Base-by-base conservation (phyloP, 2,888 invertebrate species). In the Galeopsomyia nigrocyanea region DNA sequence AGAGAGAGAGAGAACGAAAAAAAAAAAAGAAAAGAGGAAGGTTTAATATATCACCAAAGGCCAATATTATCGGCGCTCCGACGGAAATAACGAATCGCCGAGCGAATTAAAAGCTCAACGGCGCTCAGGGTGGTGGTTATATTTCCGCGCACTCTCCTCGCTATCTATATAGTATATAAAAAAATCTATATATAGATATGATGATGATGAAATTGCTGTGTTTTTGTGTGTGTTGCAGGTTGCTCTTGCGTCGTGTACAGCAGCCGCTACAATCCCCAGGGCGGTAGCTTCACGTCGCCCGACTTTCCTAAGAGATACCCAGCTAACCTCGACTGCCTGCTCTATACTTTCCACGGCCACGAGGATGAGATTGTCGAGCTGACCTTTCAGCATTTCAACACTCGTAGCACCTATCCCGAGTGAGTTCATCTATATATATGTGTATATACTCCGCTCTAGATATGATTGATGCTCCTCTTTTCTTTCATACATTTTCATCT, bases 231-330 rank as follows among this genome's bases (percentile, higher is more conserved):
- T 51, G n/a, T 50, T 89, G 68, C 90, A 95, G 95, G 94, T 87
- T 96, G 96, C 87, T 90, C 93, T 82, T 96, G 96, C 87, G 88
- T 95, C 79, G 91, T 92, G 75, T 95, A 92, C 88, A 93, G 94
- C 81, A 93, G 92, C 78, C 92, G 93, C 75, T 93, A 92, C 84
- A 92, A 93, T 80, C 93, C 92, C 87, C 92, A 92, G 83, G 91
- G 91, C 78, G 95, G 95, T 76, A 91, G 90, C 60, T 95, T 95
- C 89, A 93, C 91, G 83, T 94, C 94, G 79, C 95, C 95, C 19
- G 93, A 95, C 88, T 95, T 92, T 87, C 95, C 95, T 3, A 90
- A 90, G 75, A 90, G 91, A 71, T 95, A 95, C 87, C 92, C 92
- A 9, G 86, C 90, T 71, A 91, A 91, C 81, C 89, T 94, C 84